Evolutionary conservation across 2,888 invertebrate species (phyloP).

Genomic region (Ichneumoninae sp.): DNA sequence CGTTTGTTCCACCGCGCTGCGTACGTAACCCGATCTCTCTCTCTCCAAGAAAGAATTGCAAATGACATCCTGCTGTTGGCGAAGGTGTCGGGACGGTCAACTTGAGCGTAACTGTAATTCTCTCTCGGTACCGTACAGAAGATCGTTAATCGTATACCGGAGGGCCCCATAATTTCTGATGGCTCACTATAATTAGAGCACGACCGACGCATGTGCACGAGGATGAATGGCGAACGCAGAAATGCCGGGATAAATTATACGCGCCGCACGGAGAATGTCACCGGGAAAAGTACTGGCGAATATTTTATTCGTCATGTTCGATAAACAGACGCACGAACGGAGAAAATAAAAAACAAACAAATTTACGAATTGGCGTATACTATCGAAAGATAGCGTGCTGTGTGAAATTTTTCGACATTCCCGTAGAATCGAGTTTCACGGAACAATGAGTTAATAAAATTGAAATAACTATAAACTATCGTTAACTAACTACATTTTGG

Average conservation of each 20-base stretch:
- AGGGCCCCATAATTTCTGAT: slow-evolving; percentile 74
- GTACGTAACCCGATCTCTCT: slow-evolving; percentile 15
- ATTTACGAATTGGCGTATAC: neutral
- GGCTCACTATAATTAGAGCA: slow-evolving; percentile 76
- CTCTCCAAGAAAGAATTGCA: slow-evolving; percentile 21
- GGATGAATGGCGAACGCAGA: slow-evolving; percentile 47
- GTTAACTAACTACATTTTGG: too few relatives aligned
- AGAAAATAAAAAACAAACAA: neutral
- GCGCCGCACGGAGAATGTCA: neutral
- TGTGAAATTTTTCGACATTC: too few relatives aligned
- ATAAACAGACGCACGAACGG: neutral
- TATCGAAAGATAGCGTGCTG: too few relatives aligned
- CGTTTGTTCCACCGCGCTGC: neutral
- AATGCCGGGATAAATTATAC: neutral
- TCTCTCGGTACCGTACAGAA: slow-evolving; percentile 70
- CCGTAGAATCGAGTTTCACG: too few relatives aligned
- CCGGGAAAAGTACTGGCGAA: neutral
- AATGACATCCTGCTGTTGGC: slow-evolving; percentile 26
- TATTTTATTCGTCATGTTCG: neutral
- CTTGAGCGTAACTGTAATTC: slow-evolving; percentile 72
- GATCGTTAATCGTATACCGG: slow-evolving; percentile 68
- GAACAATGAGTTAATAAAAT: too few relatives aligned
- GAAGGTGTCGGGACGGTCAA: slow-evolving; percentile 38
- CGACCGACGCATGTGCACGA: slow-evolving; percentile 69
- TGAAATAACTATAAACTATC: too few relatives aligned